Conservation (phyloP, 2,797 vertebrate genomes). For the Sebastes nivosus region DNA sequence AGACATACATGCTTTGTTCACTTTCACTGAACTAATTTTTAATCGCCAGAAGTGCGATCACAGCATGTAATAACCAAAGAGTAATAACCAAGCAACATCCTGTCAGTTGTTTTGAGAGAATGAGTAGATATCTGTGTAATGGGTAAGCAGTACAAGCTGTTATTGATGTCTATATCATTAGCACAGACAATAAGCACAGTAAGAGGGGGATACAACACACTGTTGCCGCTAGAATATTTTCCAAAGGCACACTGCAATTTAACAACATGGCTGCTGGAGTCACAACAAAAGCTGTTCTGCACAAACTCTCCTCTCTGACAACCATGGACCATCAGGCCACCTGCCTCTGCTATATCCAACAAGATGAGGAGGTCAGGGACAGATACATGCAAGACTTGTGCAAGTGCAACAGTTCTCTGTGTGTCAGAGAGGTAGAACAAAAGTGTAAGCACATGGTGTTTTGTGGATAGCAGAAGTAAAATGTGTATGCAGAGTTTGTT, state of each 20-base stretch:
- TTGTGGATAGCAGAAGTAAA: neutral
- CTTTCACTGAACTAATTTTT: neutral
- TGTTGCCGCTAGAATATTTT: neutral
- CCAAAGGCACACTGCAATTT: neutral
- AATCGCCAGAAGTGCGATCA: neutral
- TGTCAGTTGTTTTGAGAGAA: neutral
- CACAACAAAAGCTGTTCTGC: neutral
- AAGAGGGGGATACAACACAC: neutral
- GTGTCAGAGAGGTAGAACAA: neutral
- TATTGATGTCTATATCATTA: neutral
- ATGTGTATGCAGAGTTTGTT: neutral
- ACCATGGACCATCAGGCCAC: neutral
- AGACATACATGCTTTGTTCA: constrained; percentile 8
- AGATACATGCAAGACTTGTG: neutral
- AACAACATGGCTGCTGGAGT: neutral
- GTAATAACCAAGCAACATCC: neutral
- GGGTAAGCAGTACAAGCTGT: neutral
- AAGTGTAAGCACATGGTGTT: neutral
- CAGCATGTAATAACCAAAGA: neutral
- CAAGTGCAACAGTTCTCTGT: neutral
- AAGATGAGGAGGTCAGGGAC: neutral
- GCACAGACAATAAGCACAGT: neutral
- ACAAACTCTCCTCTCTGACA: neutral
- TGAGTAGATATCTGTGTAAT: neutral
- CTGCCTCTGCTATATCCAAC: neutral